A percentile compares a stretch with the other conserved stretches of the same genome.
These are phyloP conservation scores for Scrobipalpa atriplicella DNA, from an alignment of 2,888 invertebrate genomes.

Conservation along the genomic window DNA sequence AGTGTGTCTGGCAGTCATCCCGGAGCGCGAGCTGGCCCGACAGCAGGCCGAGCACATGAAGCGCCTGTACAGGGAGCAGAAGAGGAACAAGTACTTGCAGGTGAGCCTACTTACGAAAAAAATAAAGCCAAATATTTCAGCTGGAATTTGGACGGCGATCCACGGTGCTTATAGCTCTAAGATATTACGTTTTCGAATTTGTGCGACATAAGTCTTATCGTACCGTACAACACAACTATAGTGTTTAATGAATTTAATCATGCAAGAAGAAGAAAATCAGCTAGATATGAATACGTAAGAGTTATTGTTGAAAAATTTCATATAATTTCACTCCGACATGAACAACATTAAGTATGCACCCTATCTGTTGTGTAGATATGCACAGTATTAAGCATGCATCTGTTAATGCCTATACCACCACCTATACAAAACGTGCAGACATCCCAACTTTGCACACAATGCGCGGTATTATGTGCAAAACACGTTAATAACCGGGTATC, in stretches of 20 bases:
- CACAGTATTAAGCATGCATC: neutral
- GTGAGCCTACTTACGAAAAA: neutral
- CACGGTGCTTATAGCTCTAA: too few species aligned
- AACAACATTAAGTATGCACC: constrained; percentile 2
- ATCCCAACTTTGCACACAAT: constrained; percentile 3
- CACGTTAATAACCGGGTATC: constrained; percentile 20
- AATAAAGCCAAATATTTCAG: too few species aligned
- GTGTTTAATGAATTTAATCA: too few species aligned
- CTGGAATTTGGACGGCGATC: too few species aligned
- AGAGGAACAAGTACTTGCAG: constrained; percentile 89
- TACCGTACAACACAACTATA: too few species aligned
- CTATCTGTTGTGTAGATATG: neutral
- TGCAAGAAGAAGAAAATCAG: too few species aligned
- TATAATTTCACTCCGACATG: neutral
- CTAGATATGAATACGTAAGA: too few species aligned
- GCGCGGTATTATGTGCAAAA: constrained; percentile 22
- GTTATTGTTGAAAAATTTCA: constrained; percentile 44
- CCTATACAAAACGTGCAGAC: neutral
- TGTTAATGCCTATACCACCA: neutral
- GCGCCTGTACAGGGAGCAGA: constrained; percentile 93
- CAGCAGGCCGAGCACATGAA: constrained; percentile 96
- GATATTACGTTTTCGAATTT: too few species aligned
- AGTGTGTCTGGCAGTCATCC: constrained; percentile 74
- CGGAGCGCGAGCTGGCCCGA: constrained; percentile 94
- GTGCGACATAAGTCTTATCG: too few species aligned